Conservation (phyloP, 64 coral and sea anemone species). For the Porites australiensis region DNA sequence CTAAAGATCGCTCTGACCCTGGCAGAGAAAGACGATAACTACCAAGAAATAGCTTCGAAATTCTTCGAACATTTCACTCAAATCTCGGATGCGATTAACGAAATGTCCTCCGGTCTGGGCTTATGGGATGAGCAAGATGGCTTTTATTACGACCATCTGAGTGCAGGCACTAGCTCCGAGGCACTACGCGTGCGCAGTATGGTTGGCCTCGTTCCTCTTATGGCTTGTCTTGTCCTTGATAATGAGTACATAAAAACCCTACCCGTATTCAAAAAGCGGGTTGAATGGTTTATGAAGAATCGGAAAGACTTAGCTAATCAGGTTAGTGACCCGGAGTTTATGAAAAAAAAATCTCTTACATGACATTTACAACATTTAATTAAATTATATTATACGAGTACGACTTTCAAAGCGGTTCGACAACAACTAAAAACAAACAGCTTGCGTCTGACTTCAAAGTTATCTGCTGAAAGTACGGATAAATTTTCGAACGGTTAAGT, state of each 20-base stretch:
- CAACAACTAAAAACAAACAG: too few relatives aligned
- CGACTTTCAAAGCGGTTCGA: too few relatives aligned
- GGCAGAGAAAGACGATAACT: conserved; percentile 65
- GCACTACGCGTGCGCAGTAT: conserved; percentile 85
- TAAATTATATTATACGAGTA: too few relatives aligned
- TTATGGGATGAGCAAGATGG: conserved; percentile 91
- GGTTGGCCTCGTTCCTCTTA: conserved; percentile 88
- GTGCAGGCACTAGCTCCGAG: conserved; percentile 17
- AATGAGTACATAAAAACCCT: conserved; percentile 83
- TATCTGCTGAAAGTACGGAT: too few relatives aligned
- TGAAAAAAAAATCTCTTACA: too few relatives aligned
- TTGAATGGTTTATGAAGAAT: conserved; percentile 87
- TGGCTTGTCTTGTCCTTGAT: conserved; percentile 84
- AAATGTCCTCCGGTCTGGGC: conserved; percentile 90
- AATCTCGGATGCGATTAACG: conserved; percentile 93
- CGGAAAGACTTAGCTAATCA: conserved; percentile 87
- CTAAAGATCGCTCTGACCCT: conserved; percentile 82
- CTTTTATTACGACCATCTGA: conserved; percentile 95
- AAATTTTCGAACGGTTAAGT: too few relatives aligned
- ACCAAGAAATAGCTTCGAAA: conserved; percentile 98
- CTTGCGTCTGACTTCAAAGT: too few relatives aligned
- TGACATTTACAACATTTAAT: too few relatives aligned
- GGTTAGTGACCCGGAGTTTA: conserved; percentile 4
- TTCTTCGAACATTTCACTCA: conserved; percentile 98
- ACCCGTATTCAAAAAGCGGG: conserved; percentile 90